A percentile compares a stretch with the other conserved stretches of the same genome.
These are phyloP conservation scores for Conomelus anceps DNA, from an alignment of 2,888 invertebrate species.

Conservation along the genomic window DNA sequence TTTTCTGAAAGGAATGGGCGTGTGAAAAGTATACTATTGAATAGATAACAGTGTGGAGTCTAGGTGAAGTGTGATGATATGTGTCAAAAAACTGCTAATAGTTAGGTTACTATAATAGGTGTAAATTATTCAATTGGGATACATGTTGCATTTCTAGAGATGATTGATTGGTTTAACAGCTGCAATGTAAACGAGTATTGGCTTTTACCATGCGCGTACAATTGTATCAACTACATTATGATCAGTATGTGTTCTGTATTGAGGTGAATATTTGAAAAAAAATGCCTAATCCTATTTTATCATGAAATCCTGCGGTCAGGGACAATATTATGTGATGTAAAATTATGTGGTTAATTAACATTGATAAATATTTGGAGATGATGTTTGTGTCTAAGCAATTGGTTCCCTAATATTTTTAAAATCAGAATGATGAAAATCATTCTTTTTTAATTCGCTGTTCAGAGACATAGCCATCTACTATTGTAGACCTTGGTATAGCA, in stretches of 20 bases:
- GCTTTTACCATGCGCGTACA: too few species aligned
- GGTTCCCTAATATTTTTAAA: neutral
- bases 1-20: neutral
- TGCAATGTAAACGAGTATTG: too few species aligned
- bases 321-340: neutral
- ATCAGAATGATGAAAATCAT: neutral
- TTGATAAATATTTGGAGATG: neutral
- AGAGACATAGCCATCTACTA: neutral
- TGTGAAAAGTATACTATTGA: neutral
- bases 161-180: neutral
- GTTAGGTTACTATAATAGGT: neutral
- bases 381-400: neutral
- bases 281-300: neutral
- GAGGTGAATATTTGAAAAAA: neutral
- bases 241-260: neutral
- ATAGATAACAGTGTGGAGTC: neutral
- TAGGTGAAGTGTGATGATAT: neutral
- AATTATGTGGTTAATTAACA: too few species aligned
- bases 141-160: neutral
- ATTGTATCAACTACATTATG: too few species aligned
- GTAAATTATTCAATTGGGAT: neutral
- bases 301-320: neutral
- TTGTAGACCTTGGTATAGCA: neutral
- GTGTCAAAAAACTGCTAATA: neutral
- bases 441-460: neutral